A percentile compares a stretch with the other conserved stretches of the same genome.
These are phyloP conservation scores for Trichonephila inaurata DNA, from an alignment of 1,140 invertebrate genomes.

Conservation along the genomic window DNA sequence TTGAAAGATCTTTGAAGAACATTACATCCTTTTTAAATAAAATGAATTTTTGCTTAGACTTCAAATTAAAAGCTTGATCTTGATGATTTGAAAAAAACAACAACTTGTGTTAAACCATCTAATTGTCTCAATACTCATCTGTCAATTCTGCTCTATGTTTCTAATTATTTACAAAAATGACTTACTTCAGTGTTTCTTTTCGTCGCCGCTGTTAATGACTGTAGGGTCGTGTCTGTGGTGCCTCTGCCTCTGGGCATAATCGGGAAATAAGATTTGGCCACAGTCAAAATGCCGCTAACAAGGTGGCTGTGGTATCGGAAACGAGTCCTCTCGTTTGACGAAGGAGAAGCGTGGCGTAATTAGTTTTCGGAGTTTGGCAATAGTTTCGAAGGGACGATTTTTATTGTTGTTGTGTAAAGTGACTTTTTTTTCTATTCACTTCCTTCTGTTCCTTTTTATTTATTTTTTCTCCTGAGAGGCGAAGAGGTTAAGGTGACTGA, in stretches of 20 bases:
- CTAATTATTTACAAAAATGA: slow-evolving; percentile 8
- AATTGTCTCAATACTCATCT: background rate
- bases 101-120: background rate
- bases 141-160: background rate
- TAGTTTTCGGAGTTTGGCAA: slow-evolving; percentile 69
- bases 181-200: background rate
- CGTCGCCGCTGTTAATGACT: background rate
- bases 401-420: slow-evolving; percentile 39
- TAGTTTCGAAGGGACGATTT: slow-evolving; percentile 40
- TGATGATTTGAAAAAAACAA: no score
- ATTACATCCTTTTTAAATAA: no score
- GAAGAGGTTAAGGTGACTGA: slow-evolving; percentile 73
- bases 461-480: background rate
- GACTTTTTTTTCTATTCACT: slow-evolving; percentile 13
- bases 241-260: slow-evolving; percentile 23
- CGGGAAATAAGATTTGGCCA: slow-evolving; percentile 24
- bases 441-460: slow-evolving; percentile 10
- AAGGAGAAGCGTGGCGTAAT: slow-evolving; percentile 66
- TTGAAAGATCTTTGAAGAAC: no score
- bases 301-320: slow-evolving; percentile 37
- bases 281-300: slow-evolving; percentile 63
- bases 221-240: slow-evolving; percentile 30
- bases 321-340: slow-evolving; percentile 45
- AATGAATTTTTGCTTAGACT: no score
- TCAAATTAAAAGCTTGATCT: no score